Conservation (phyloP, 2,888 invertebrate species). For the Sminthurinus aureus region DNA sequence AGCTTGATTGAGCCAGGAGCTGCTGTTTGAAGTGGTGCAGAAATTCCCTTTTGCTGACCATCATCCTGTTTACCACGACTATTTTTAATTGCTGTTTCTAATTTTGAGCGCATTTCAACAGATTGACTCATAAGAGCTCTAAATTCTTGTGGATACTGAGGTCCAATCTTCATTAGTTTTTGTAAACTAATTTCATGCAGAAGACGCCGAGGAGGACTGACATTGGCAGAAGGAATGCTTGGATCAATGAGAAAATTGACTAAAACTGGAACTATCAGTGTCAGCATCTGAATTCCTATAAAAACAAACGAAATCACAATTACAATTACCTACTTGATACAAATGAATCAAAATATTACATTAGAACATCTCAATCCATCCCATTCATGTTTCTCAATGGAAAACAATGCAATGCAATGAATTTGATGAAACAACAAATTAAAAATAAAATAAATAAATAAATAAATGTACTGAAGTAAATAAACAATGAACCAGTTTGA, state of each 20-base stretch:
- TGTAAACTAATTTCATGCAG: constrained; percentile 90
- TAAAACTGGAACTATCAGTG: constrained; percentile 87
- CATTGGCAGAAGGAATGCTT: constrained; percentile 67
- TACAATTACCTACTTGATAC: no score
- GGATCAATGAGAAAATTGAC: constrained; percentile 83
- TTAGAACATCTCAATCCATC: no score
- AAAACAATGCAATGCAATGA: no score
- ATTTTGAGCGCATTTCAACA: constrained; percentile 77
- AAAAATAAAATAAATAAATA: no score
- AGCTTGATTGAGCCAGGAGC: constrained; percentile 81
- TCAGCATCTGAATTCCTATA: constrained; percentile 87
- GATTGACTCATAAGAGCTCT: constrained; percentile 88
- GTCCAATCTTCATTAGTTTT: constrained; percentile 90
- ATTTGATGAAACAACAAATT: no score
- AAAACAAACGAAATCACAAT: no score
- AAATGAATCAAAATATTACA: no score
- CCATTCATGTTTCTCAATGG: no score
- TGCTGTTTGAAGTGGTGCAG: constrained; percentile 62
- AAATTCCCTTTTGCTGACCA: constrained; percentile 38
- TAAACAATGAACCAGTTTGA: no score
- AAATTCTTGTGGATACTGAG: constrained; percentile 93
- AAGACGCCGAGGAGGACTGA: constrained; percentile 72
- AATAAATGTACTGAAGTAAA: no score
- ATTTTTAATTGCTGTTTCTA: constrained; percentile 85
- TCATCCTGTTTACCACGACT: constrained; percentile 41